Evolutionary conservation across 2,888 invertebrate species (phyloP).

Genomic region (Ctenicera cuprea): DNA sequence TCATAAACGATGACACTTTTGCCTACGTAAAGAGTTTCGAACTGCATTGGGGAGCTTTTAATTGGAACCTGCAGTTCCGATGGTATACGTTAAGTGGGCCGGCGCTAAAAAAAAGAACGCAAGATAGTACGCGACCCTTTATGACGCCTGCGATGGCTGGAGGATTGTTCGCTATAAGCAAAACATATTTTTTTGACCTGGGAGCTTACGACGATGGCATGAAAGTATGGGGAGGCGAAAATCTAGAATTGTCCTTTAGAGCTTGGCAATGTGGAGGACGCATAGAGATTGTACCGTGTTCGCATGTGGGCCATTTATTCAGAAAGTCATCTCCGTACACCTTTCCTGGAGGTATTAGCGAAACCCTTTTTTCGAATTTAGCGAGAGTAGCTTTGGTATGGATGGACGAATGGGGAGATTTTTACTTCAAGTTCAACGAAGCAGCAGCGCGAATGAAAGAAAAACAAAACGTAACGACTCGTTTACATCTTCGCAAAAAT

Average conservation of each 20-base stretch:
- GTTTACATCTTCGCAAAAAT: constrained; percentile 77
- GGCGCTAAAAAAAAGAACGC: constrained; percentile 78
- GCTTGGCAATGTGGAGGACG: constrained; percentile 97
- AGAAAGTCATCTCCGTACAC: constrained; percentile 95
- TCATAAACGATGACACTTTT: constrained; percentile 96
- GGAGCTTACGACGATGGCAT: constrained; percentile 85
- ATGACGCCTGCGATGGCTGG: constrained; percentile 96
- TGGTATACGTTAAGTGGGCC: constrained; percentile 86
- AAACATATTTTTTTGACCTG: constrained; percentile 89
- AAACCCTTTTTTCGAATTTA: constrained; percentile 92
- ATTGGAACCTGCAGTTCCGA: constrained; percentile 95
- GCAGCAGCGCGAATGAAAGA: constrained; percentile 78
- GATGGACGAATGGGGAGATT: constrained; percentile 98
- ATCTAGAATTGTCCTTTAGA: constrained; percentile 96
- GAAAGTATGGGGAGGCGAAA: constrained; percentile 99
- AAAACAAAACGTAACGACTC: constrained; percentile 77
- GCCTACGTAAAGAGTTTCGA: constrained; percentile 96
- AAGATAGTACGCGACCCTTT: constrained; percentile 81
- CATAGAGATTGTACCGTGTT: constrained; percentile 94
- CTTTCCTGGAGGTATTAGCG: constrained; percentile 93
- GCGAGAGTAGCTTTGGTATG: constrained; percentile 96
- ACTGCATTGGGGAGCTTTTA: constrained; percentile 98
- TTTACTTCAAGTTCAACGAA: constrained; percentile 91
- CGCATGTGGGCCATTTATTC: constrained; percentile 95
- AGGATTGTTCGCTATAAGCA: constrained; percentile 92